Percentiles rank a stretch among this genome's conserved stretches.
Evolutionary conservation across 2,888 invertebrate species (phyloP).

Genomic region (Oeneis ivallda): DNA sequence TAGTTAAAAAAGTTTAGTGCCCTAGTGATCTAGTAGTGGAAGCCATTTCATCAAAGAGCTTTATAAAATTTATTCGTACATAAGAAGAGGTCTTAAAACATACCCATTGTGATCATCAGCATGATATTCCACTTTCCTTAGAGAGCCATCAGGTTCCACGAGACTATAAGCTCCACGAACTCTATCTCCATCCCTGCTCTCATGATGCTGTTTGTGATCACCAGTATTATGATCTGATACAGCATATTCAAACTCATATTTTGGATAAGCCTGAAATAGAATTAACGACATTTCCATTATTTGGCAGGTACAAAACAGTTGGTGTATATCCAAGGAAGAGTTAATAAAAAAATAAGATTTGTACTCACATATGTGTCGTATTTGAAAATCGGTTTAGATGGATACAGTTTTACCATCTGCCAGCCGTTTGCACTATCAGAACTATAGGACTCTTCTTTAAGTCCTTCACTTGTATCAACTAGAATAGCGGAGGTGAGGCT

Average conservation of each 20-base stretch:
- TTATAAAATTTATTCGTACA: neutral
- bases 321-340: neutral
- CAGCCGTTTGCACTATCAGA: conserved; percentile 51
- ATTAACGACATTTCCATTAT: neutral
- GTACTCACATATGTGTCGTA: conserved; percentile 64
- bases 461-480: conserved; percentile 51
- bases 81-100: conserved; percentile 34
- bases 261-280: conserved; percentile 71
- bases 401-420: conserved; percentile 65
- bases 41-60: neutral
- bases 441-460: conserved; percentile 39
- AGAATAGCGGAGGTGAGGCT: conserved; percentile 56
- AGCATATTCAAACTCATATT: conserved; percentile 82
- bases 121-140: conserved; percentile 80
- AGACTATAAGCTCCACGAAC: conserved; percentile 82
- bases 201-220: conserved; percentile 79
- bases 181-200: conserved; percentile 78
- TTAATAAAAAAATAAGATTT: neutral
- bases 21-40: neutral
- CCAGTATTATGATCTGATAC: conserved; percentile 82
- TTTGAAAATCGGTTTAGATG: conserved; percentile 53
- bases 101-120: conserved; percentile 82
- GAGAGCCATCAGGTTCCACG: conserved; percentile 80
- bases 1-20: neutral
- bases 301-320: neutral